Base-by-base conservation (phyloP, 2,113 vertebrate species). In the Mystacornis crossleyi region DNA sequence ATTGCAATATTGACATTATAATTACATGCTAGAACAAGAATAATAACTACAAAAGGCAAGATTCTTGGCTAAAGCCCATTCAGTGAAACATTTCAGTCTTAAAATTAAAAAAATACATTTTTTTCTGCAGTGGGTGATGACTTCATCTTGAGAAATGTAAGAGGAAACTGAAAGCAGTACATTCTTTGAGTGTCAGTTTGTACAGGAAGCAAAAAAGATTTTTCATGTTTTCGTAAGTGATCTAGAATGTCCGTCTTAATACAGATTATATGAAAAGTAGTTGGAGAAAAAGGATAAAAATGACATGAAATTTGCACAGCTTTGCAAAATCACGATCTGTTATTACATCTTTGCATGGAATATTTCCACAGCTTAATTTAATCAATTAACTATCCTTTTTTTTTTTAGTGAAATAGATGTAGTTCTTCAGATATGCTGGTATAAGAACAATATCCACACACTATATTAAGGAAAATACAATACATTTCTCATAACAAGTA, bases 1-100 rank as follows among this genome's bases (percentile, higher is more conserved):
- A 81, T 81, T 93, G 80, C 80, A 84, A 69, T 89, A 83, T 86
- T 95, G 82, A 57, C 7, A 2, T 72, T 71, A 40, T 90, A 96
- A 88, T 94, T 92, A 65, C 72, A 48, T 64, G 57, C 69, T 92
- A 77, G 75, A 86, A n/a, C 45, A 90, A 54, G 54, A 85, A 69
- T 38, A 84, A 75, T 54, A n/a, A 21, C 31, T 86, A 40, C 31
- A 89, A 67, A 73, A 92, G 50, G 78, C 54, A 90, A 28, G 60
- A 34, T 64, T 78, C 48, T 67, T 77, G 64, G 61, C 48, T 86
- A 48, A 70, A 88, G 33, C 55, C 47, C 14, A 8, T 83, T 66
- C 64, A 80, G 16, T 81, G 45, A 79, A 91, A 75, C 12, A 15
- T 66, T 93, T 65, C 34, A 67, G 36, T 73, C 53, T 67, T 55